Evolutionary conservation across 2,113 vertebrate genomes (phyloP), one percentile per base, ranked within the genome.

Genomic region (Empidonax alnorum): DNA sequence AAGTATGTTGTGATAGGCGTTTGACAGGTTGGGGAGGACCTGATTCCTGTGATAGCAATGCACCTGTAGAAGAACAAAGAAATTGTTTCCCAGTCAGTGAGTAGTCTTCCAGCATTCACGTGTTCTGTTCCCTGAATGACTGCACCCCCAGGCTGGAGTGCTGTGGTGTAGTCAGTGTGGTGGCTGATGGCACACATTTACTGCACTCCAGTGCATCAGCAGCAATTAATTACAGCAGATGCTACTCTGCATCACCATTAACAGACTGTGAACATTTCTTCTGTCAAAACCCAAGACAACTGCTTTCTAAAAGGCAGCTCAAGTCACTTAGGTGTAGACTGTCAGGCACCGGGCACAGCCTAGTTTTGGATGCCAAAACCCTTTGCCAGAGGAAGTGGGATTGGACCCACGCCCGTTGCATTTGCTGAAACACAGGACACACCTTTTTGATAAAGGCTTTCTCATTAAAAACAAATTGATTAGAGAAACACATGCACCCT

Each of bases 361-460:
- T 90, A 47, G 44, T 52, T 90, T 78, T 84, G 28, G 59, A 86
- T 95, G 85, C 88, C 92, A 96, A 78, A 93, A 78, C 37, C 33
- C 47, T 88, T 88, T 93, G 65, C 69, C 8, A 7, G 61, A 93
- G 85, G 88, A 96, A 95, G 58, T 92, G 37, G 71, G 18, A 53
- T 88, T 92, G 88, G 62, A 80, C 49, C 44, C 62, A 42, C 1
- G 75, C 88, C 90, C 3, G 2, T 58, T 78, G 44, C 61, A 28
- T 86, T 96, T 90, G 66, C 68, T 95, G 61, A 88, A 90, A 91
- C 2, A 9, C 47, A 75, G 56, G 72, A 65, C 93, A 89, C 83
- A 56, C 83, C 83, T 93, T 84, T 95, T 71, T 90, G 83, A 90
- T 96, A 93, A 96, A 95, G 52, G 30, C 20, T 69, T 93, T 93